Conservation (phyloP, 2,888 invertebrate species). For the Cantharis rustica region DNA sequence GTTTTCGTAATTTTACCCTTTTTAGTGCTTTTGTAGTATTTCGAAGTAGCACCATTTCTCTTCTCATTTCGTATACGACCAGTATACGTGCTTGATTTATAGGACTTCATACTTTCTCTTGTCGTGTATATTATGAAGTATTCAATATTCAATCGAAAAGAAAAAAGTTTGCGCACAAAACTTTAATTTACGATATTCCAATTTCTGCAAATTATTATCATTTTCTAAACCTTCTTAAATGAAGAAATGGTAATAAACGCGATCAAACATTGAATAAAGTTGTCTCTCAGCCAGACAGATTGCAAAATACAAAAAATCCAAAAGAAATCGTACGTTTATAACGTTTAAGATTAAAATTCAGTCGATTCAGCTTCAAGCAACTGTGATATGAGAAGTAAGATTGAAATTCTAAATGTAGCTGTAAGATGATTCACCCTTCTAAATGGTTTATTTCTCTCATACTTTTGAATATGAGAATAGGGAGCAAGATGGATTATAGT, state of each 20-base stretch:
- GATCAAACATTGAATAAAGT: background rate
- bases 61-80: background rate
- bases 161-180: background rate
- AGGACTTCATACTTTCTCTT: background rate
- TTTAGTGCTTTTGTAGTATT: background rate
- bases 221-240: background rate
- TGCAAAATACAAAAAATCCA: background rate
- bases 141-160: background rate
- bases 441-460: constrained; percentile 20
- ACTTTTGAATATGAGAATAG: constrained; percentile 10
- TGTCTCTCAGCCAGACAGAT: background rate
- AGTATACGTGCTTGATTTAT: background rate
- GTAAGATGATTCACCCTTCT: constrained; percentile 20
- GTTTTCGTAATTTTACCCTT: background rate
- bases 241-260: background rate
- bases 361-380: constrained; percentile 19
- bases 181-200: background rate
- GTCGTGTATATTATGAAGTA: background rate
- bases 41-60: background rate
- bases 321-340: background rate
- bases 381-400: constrained; percentile 28
- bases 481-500: constrained; percentile 23
- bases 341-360: constrained; percentile 5
- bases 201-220: background rate
- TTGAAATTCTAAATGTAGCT: constrained; percentile 31